Evolutionary conservation across 2,888 invertebrate genomes (phyloP).

Genomic region (Drosophila acutilabella): DNA sequence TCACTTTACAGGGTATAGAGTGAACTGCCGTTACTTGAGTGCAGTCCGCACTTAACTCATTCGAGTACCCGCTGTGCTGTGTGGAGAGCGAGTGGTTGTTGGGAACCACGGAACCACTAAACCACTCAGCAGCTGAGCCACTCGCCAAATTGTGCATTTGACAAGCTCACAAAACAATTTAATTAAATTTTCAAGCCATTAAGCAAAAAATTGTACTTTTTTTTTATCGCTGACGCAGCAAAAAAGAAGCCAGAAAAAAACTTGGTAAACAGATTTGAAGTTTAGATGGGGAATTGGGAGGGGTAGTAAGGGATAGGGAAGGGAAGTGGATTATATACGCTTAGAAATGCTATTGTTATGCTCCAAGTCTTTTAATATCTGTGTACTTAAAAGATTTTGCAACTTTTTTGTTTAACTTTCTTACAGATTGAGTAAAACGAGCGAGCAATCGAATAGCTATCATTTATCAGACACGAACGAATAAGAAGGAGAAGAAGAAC

Average conservation of each 20-base stretch:
- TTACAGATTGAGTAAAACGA: conserved; percentile 82
- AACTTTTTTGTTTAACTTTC: not conserved
- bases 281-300: not conserved
- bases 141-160: conserved; percentile 29
- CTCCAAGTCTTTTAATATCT: not conserved
- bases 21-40: conserved; percentile 19
- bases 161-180: conserved; percentile 47
- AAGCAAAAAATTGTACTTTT: conserved; percentile 40
- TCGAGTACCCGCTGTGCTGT: conserved; percentile 11
- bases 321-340: too few species aligned
- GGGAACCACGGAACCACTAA: conserved; percentile 1
- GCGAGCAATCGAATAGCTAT: conserved; percentile 83
- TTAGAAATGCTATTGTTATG: not conserved
- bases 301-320: too few species aligned
- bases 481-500: conserved; percentile 28
- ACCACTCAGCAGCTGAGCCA: conserved; percentile 7
- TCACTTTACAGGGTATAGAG: not conserved
- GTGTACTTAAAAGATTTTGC: conserved; percentile 1
- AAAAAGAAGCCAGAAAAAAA: conserved; percentile 12
- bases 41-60: conserved; percentile 18
- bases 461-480: conserved; percentile 59
- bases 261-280: conserved; percentile 57
- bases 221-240: conserved; percentile 43
- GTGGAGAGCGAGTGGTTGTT: conserved; percentile 15
- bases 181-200: conserved; percentile 73